phyloP scores from a whole-genome alignment of 1,140 invertebrate genomes.

The Radopholus similis region DNA sequence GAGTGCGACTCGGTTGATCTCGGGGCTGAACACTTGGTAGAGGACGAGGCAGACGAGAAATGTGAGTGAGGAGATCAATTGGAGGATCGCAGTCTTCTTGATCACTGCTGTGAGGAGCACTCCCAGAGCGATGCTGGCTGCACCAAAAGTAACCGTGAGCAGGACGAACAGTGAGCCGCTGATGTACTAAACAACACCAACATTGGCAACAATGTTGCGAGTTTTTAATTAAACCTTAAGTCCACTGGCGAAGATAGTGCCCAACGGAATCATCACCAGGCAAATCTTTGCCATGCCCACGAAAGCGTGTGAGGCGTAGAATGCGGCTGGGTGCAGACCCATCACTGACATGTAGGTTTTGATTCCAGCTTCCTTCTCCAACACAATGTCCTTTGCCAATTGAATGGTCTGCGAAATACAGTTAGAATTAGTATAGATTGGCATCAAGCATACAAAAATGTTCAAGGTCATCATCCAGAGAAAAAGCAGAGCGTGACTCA shows the following conservation, averaged over 20 bases:
- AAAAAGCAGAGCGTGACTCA: not conserved
- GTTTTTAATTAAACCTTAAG: too few relatives aligned
- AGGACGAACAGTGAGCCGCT: slow-evolving; percentile 29
- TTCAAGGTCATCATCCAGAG: too few relatives aligned
- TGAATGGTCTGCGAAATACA: slow-evolving; percentile 24
- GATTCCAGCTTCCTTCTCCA: slow-evolving; percentile 48
- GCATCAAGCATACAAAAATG: too few relatives aligned
- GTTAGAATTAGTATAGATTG: too few relatives aligned
- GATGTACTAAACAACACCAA: slow-evolving; percentile 27
- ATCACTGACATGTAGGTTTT: slow-evolving; percentile 53
- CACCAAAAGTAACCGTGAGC: slow-evolving; percentile 26
- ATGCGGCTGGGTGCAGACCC: slow-evolving; percentile 40
- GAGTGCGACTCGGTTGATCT: slow-evolving; percentile 20
- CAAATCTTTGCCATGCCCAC: too few relatives aligned
- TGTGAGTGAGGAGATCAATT: not conserved
- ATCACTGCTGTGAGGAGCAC: slow-evolving; percentile 23
- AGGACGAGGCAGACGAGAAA: slow-evolving; percentile 17
- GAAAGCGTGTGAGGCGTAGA: slow-evolving; percentile 43
- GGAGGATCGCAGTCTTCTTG: slow-evolving; percentile 7
- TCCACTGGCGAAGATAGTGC: too few relatives aligned
- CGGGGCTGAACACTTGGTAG: slow-evolving; percentile 17
- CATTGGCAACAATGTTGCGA: too few relatives aligned
- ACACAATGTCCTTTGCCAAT: slow-evolving; percentile 42
- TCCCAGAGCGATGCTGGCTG: slow-evolving; percentile 16
- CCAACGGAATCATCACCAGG: too few relatives aligned